These are phyloP conservation scores for Lichenostomus cassidix DNA, from an alignment of 2,113 vertebrate species.

Conservation along the genomic window DNA sequence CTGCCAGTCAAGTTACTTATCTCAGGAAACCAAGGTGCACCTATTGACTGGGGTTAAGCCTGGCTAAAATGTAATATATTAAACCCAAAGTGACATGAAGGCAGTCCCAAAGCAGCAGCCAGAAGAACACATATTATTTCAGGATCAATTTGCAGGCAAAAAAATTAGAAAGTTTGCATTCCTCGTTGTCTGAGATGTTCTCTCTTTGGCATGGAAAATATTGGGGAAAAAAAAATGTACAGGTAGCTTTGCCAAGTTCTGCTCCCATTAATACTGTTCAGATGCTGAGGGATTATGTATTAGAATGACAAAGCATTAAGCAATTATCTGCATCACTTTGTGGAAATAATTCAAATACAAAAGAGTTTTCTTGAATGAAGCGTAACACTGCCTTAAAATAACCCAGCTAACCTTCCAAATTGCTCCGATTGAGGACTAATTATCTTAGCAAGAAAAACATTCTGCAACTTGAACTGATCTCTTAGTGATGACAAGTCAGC, in stretches of 20 bases:
- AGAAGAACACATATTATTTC: background rate
- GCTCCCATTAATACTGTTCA: background rate
- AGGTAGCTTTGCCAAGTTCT: conserved; percentile 7
- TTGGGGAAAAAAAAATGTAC: background rate
- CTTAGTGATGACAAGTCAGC: background rate
- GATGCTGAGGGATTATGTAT: background rate
- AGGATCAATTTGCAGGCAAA: background rate
- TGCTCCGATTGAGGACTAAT: background rate
- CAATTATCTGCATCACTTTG: background rate
- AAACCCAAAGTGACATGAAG: background rate
- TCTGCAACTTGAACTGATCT: background rate
- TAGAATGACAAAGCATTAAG: background rate
- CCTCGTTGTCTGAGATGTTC: background rate
- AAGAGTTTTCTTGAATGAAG: background rate
- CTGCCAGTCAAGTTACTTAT: background rate
- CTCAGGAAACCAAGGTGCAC: background rate
- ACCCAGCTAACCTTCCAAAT: background rate
- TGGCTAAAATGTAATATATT: conserved; percentile 27
- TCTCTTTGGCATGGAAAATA: background rate
- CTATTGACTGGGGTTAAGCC: background rate
- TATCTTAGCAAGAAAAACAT: conserved; percentile 12
- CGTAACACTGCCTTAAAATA: background rate
- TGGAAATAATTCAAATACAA: background rate
- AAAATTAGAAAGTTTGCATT: background rate
- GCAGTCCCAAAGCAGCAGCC: background rate